Conservation (phyloP, 2,888 invertebrate genomes). For the Phania funesta region DNA sequence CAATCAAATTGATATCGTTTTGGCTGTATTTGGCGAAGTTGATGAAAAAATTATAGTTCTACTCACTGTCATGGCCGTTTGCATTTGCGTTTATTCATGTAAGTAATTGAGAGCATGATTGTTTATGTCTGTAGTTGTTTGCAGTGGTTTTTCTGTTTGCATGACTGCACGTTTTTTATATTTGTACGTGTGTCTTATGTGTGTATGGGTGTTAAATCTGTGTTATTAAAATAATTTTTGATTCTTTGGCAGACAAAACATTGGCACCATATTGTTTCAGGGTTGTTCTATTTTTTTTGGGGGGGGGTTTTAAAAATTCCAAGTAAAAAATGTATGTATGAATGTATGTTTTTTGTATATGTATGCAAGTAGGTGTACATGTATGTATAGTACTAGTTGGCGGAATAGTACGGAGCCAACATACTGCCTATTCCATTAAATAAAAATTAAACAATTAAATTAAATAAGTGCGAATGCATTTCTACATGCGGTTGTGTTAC, state of each 20-base stretch:
- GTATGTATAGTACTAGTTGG: too few species aligned
- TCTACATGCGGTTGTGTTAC: too few species aligned
- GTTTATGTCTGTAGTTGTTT: too few species aligned
- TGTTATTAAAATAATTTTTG: neutral
- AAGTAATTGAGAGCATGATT: constrained; percentile 75
- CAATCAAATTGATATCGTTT: constrained; percentile 65
- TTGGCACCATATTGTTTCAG: neutral
- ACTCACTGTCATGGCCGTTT: constrained; percentile 80
- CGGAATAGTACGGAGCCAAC: too few species aligned
- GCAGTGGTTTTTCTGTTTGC: neutral
- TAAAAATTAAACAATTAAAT: too few species aligned
- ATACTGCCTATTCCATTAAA: too few species aligned
- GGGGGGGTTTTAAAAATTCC: too few species aligned
- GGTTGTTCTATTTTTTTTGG: neutral
- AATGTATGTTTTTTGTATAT: too few species aligned
- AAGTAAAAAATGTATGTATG: too few species aligned
- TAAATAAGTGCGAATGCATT: too few species aligned
- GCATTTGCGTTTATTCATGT: constrained; percentile 82
- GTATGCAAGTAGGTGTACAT: too few species aligned
- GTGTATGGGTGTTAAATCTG: neutral
- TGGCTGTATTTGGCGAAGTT: constrained; percentile 73
- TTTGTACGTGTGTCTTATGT: neutral
- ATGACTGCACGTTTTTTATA: neutral
- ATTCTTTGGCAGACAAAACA: neutral
- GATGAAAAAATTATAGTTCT: constrained; percentile 77